Conservation (phyloP, 2,888 invertebrate species). For the Agonopterix arenella region DNA sequence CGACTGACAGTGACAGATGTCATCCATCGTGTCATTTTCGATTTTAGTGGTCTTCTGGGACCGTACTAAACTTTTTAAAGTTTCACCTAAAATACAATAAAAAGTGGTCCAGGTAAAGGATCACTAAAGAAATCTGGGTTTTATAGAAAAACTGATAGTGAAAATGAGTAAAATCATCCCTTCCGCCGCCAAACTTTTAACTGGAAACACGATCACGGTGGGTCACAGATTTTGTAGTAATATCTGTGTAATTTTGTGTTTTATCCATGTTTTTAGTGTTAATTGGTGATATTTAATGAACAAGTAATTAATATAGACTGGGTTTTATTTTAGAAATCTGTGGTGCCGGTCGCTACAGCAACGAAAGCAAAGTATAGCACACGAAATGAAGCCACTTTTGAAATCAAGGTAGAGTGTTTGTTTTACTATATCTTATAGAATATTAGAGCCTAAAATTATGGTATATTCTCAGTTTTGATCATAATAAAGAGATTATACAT, state of each 20-base stretch:
- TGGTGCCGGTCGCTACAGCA: constrained; percentile 39
- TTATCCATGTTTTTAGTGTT: neutral
- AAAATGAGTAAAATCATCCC: constrained; percentile 66
- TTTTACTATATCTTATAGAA: neutral
- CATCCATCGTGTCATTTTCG: too few relatives aligned
- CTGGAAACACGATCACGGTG: constrained; percentile 48
- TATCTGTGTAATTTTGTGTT: neutral
- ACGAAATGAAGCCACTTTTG: constrained; percentile 79
- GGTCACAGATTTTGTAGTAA: constrained; percentile 15
- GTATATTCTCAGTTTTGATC: neutral
- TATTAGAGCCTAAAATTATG: neutral
- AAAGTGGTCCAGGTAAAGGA: constrained; percentile 34
- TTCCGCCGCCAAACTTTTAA: constrained; percentile 48
- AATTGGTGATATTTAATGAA: constrained; percentile 1
- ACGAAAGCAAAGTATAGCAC: constrained; percentile 74
- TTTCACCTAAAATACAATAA: neutral
- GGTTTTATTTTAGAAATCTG: constrained; percentile 51
- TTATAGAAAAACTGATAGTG: constrained; percentile 37
- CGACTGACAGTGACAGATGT: too few relatives aligned
- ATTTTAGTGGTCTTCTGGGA: neutral
- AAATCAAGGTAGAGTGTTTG: constrained; percentile 65
- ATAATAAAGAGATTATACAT: too few relatives aligned
- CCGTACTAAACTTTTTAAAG: neutral
- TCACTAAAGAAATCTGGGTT: constrained; percentile 55
- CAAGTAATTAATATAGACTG: constrained; percentile 1